Evolutionary conservation across 2,888 invertebrate species (phyloP).

Genomic region (Latrodectus hesperus): DNA sequence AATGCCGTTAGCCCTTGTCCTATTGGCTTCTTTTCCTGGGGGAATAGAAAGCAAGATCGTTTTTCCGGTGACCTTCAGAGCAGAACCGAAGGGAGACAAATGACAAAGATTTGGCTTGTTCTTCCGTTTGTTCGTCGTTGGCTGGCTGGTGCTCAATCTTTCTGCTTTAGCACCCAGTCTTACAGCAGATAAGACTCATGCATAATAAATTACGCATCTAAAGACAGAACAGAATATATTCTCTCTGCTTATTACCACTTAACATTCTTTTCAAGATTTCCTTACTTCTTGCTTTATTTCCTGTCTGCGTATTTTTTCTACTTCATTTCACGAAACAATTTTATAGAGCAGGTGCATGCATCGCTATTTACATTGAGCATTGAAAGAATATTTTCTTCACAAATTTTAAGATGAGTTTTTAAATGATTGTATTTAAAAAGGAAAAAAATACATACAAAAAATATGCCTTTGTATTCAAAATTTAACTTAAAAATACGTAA

Average conservation of each 20-base stretch:
- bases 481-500: no score
- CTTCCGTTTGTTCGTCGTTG: neutral
- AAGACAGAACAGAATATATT: constrained; percentile 19
- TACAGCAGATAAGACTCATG: constrained; percentile 21
- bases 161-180: neutral
- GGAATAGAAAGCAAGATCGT: constrained; percentile 15
- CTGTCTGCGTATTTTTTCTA: constrained; percentile 28
- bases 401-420: no score
- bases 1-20: constrained; percentile 15
- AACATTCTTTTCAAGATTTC: neutral
- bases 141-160: neutral
- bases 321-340: constrained; percentile 23
- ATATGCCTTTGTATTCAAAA: no score
- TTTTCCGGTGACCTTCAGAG: constrained; percentile 10
- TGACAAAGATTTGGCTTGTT: constrained; percentile 11
- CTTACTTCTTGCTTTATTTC: constrained; percentile 16
- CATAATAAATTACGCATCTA: constrained; percentile 43
- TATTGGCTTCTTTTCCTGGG: constrained; percentile 22
- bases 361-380: no score
- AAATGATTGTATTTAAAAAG: no score
- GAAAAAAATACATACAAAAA: no score
- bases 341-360: constrained; percentile 19
- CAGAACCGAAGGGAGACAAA: constrained; percentile 38
- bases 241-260: neutral
- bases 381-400: no score